phyloP scores from a whole-genome alignment of 2,113 vertebrate genomes.

The Corythaeola cristata region DNA sequence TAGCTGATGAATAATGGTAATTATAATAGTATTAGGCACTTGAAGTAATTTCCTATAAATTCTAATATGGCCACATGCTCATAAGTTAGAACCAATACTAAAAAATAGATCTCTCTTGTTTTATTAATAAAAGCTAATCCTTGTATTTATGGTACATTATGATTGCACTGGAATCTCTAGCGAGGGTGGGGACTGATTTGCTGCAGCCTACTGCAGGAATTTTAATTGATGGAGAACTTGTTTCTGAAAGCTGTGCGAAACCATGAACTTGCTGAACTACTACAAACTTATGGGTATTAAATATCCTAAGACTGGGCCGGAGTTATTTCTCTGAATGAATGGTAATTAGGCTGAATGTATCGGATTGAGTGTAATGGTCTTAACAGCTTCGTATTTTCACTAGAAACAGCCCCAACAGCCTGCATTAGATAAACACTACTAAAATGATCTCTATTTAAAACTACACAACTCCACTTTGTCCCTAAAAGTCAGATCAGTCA shows the following conservation, averaged over 20 bases:
- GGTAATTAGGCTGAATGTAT: background rate
- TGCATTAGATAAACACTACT: background rate
- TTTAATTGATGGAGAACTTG: background rate
- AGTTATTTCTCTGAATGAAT: background rate
- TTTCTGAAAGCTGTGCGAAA: background rate
- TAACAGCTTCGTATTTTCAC: background rate
- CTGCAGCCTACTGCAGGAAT: background rate
- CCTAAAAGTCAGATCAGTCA: background rate
- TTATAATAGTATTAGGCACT: background rate
- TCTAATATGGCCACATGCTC: background rate
- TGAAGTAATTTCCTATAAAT: background rate
- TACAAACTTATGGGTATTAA: background rate
- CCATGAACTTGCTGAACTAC: background rate
- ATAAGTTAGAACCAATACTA: background rate
- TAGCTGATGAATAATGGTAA: background rate
- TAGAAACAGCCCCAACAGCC: background rate
- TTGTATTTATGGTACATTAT: conserved; percentile 16
- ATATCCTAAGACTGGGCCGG: background rate
- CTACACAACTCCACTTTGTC: background rate
- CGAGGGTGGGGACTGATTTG: background rate
- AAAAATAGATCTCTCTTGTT: background rate
- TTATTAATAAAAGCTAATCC: background rate
- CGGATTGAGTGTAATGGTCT: background rate
- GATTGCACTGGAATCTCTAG: background rate
- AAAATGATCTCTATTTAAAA: background rate